These are phyloP conservation scores for Drosophila persimilis DNA, from an alignment of 1,140 invertebrate genomes.

Conservation along the genomic window DNA sequence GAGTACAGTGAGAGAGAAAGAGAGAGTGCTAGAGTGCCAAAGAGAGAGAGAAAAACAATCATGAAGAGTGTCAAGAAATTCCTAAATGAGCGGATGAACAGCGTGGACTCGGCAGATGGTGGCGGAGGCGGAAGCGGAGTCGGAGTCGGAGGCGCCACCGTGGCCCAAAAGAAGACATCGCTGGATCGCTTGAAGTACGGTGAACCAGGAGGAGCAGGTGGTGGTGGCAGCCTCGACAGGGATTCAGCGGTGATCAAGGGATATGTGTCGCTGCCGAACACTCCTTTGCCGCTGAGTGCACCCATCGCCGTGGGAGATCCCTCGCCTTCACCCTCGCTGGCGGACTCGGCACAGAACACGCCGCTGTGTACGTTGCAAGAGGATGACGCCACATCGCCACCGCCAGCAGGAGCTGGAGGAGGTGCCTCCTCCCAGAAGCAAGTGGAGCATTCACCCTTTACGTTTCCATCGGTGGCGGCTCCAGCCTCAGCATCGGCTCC, in stretches of 20 bases:
- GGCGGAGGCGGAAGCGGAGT: slow-evolving; percentile 11
- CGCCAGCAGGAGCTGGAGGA: slow-evolving; percentile 39
- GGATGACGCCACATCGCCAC: slow-evolving; percentile 65
- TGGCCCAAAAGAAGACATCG: slow-evolving; percentile 42
- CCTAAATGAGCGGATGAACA: slow-evolving; percentile 78
- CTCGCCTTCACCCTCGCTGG: slow-evolving; percentile 70
- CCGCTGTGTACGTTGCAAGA: slow-evolving; percentile 69
- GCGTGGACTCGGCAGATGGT: slow-evolving; percentile 63
- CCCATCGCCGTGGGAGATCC: slow-evolving; percentile 72
- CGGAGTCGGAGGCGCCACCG: background rate
- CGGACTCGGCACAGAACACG: slow-evolving; percentile 68
- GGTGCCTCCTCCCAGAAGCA: slow-evolving; percentile 22
- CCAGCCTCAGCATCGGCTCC: slow-evolving; percentile 32
- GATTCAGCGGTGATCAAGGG: slow-evolving; percentile 10
- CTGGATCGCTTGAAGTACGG: slow-evolving; percentile 59
- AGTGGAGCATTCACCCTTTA: slow-evolving; percentile 64
- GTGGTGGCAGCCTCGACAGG: slow-evolving; percentile 14
- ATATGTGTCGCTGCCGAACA: slow-evolving; percentile 59
- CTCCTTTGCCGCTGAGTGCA: slow-evolving; percentile 56
- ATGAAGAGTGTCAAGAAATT: slow-evolving; percentile 83
- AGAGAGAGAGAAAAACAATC: slow-evolving; percentile 2
- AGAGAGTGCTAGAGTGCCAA: background rate
- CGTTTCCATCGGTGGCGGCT: slow-evolving; percentile 58
- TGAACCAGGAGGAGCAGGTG: slow-evolving; percentile 3
- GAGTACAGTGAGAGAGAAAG: background rate